These are phyloP conservation scores for Trachelus stipa DNA, from an alignment of 2,888 invertebrate species.

Conservation along the genomic window DNA sequence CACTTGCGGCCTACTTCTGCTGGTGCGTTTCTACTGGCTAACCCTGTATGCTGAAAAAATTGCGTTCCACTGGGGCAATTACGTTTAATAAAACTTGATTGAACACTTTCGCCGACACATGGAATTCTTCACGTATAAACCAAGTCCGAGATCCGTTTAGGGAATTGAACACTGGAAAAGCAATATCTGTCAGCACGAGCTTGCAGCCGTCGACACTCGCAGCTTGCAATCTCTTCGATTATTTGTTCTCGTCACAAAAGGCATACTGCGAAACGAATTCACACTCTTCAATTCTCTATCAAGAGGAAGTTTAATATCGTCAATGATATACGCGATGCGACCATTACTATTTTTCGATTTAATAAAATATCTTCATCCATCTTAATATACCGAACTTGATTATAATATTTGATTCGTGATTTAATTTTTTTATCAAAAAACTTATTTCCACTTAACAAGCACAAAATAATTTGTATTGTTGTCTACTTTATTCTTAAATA, in stretches of 20 bases:
- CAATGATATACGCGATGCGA: neutral
- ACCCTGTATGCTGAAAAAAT: neutral
- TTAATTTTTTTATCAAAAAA: no score
- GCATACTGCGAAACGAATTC: neutral
- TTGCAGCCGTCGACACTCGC: constrained; percentile 26
- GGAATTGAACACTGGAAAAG: constrained; percentile 22
- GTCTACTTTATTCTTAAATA: no score
- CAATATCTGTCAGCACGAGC: constrained; percentile 34
- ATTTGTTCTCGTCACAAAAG: constrained; percentile 26
- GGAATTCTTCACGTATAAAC: neutral
- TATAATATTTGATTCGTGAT: no score
- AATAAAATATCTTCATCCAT: no score
- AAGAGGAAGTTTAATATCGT: neutral
- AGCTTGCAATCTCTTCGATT: constrained; percentile 35
- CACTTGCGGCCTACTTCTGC: no score
- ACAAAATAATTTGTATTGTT: no score
- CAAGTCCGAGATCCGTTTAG: neutral
- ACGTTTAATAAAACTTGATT: neutral
- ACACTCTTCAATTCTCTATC: neutral
- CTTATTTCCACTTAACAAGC: no score
- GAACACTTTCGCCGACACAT: neutral
- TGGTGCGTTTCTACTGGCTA: no score
- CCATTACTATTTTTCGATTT: no score
- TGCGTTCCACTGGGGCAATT: neutral
- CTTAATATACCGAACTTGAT: no score